phyloP scores from a whole-genome alignment of 23 tunicate species.

The Clavelina lepadiformis region DNA sequence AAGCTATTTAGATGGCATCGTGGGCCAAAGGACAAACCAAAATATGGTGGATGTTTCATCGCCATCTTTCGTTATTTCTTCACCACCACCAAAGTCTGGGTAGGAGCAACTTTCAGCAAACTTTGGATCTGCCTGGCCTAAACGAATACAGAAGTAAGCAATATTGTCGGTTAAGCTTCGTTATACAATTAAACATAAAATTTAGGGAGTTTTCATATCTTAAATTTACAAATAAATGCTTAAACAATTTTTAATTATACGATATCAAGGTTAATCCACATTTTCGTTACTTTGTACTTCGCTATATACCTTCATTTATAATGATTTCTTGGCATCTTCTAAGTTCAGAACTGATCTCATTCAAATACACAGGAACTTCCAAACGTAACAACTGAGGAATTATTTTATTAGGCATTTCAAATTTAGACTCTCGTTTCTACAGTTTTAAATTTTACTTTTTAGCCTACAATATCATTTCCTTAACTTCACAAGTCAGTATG shows the following conservation, averaged over 20 bases:
- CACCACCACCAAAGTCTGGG: conserved; percentile 41
- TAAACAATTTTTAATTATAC: no score
- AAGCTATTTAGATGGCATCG: not conserved
- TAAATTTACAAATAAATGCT: no score
- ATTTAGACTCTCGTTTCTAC: no score
- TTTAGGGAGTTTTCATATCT: no score
- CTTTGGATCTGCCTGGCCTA: not conserved
- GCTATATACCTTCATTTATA: conserved; percentile 26
- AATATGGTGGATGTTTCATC: not conserved
- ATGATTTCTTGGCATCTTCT: conserved; percentile 14
- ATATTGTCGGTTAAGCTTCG: not conserved
- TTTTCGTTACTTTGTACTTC: no score
- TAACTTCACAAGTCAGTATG: no score
- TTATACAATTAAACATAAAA: no score
- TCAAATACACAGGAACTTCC: conserved; percentile 12
- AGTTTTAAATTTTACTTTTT: no score
- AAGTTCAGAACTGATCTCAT: not conserved
- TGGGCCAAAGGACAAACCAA: conserved; percentile 10
- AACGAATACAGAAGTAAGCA: not conserved
- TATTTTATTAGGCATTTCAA: no score
- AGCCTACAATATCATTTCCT: no score
- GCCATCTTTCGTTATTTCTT: conserved; percentile 6
- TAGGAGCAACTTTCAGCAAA: conserved; percentile 12
- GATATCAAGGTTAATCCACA: no score
- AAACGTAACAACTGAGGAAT: no score